Base-by-base conservation (phyloP, 2,113 vertebrate species). In the Falco punctatus region DNA sequence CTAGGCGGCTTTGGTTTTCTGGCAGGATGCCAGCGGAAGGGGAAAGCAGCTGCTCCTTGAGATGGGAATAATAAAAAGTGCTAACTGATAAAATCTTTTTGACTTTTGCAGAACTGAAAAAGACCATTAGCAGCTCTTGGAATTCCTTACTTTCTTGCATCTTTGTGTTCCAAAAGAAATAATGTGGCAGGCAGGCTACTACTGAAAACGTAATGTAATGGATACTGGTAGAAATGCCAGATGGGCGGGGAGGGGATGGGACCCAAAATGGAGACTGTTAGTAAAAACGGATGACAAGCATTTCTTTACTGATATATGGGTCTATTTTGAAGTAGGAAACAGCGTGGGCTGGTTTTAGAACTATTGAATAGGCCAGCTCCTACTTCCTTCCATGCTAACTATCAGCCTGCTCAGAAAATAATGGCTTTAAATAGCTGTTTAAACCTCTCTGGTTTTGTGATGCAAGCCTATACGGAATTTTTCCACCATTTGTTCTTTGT, bases 41-140 rank as follows among this genome's bases (percentile, higher is more conserved):
- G 32, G 42, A 20, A 97, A 91, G 65, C 94, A 97, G 95, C 95
- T 97, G 94, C 81, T 96, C 78, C 71, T 92, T 93, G 85, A 93
- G 70, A 84, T 54, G 77, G 28, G 42, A 94, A 94, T 52, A 87
- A 94, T 65, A 71, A 83, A 89, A 95, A 96, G 92, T 88, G 58
- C 55, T 58, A 73, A 18, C 38, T 93, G 86, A 94, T 83, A 80
- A 70, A 90, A 65, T 95, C 69, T 64, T 93, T 77, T 49, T 11
- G 35, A 81, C 52, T 96, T 95, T 30, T 95, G 55, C 48, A 80
- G 88, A 81, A 42, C 70, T 91, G 84, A 82, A 64, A 95, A 82
- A 90, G 49, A 30, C 38, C 33, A 66, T 94, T 91, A 93, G 32
- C 49, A 94, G 71, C 71, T 78, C 81, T 84, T 92, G 70, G 87